Percentiles rank a stretch among this genome's conserved stretches.
phyloP scores from a whole-genome alignment of 2,888 invertebrate species.

The Drosophila demipolita region DNA sequence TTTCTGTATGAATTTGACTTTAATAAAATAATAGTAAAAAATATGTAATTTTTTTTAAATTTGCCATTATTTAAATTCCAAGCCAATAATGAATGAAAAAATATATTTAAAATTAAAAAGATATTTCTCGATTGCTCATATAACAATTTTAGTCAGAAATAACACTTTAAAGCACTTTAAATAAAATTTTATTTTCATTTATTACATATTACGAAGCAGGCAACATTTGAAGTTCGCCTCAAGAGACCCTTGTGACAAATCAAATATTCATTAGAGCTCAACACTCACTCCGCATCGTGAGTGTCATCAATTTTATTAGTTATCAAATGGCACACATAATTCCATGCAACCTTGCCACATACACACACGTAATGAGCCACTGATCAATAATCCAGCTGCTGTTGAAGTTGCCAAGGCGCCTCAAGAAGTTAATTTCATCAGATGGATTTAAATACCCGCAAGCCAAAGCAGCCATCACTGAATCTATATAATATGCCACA shows the following conservation, averaged over 20 bases:
- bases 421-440: slow-evolving; percentile 65
- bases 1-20: background rate
- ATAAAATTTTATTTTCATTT: slow-evolving; percentile 4
- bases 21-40: background rate
- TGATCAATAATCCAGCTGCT: slow-evolving; percentile 70
- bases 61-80: no score
- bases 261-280: slow-evolving; percentile 58
- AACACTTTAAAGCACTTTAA: background rate
- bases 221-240: background rate
- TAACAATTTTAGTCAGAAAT: background rate
- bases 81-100: no score
- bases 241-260: slow-evolving; percentile 23
- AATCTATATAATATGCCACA: slow-evolving; percentile 61
- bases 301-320: slow-evolving; percentile 57
- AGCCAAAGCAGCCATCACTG: slow-evolving; percentile 30
- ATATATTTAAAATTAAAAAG: background rate
- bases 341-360: background rate
- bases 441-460: slow-evolving; percentile 40
- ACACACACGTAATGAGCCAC: slow-evolving; percentile 4
- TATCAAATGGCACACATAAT: slow-evolving; percentile 37
- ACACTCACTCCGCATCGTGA: slow-evolving; percentile 27
- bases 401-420: slow-evolving; percentile 35
- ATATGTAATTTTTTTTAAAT: no score
- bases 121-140: background rate
- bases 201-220: slow-evolving; percentile 24